Percentiles rank a stretch among this genome's conserved stretches.
Conservation (phyloP, 1,140 invertebrate species). For the Aphelenchoides avenae region DNA sequence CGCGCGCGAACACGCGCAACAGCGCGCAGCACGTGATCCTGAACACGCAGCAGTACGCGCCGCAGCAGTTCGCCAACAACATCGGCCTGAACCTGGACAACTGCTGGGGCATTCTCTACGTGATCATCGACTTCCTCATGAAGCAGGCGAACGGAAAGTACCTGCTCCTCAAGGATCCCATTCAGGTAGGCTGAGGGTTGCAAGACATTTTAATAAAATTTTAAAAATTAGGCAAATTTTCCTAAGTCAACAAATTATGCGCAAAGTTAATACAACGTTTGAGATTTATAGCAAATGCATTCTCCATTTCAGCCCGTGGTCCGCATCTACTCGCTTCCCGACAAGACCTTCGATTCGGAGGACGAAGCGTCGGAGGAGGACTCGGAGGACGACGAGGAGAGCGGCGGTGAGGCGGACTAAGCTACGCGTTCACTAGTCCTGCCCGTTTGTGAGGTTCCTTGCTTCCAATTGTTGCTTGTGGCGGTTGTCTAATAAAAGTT, state of each 20-base stretch:
- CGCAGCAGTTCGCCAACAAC: constrained; percentile 93
- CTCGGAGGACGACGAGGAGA: constrained; percentile 17
- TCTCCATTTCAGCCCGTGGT: constrained; percentile 64
- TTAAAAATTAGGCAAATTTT: too few species aligned
- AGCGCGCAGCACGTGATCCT: constrained; percentile 92
- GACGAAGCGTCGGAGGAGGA: constrained; percentile 32
- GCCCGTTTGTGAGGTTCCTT: too few species aligned
- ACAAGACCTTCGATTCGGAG: constrained; percentile 44
- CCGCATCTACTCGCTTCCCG: constrained; percentile 42
- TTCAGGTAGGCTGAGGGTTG: constrained; percentile 64
- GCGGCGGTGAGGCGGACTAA: constrained; percentile 5
- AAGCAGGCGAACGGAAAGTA: constrained; percentile 93
- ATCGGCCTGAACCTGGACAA: constrained; percentile 99
- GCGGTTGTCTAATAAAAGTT: too few species aligned
- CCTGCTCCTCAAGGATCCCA: constrained; percentile 96
- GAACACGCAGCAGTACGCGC: constrained; percentile 96
- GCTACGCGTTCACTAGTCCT: too few species aligned
- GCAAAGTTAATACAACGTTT: too few species aligned
- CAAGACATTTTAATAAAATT: too few species aligned
- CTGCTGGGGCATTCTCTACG: constrained; percentile 95
- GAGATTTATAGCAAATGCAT: neutral
- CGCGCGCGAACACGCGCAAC: constrained; percentile 81
- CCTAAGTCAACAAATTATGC: too few species aligned
- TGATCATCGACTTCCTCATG: constrained; percentile 95
- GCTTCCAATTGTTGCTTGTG: too few species aligned